Conservation (phyloP, 92 coral and sea anemone genomes). For the Anthopleura xanthogrammica region DNA sequence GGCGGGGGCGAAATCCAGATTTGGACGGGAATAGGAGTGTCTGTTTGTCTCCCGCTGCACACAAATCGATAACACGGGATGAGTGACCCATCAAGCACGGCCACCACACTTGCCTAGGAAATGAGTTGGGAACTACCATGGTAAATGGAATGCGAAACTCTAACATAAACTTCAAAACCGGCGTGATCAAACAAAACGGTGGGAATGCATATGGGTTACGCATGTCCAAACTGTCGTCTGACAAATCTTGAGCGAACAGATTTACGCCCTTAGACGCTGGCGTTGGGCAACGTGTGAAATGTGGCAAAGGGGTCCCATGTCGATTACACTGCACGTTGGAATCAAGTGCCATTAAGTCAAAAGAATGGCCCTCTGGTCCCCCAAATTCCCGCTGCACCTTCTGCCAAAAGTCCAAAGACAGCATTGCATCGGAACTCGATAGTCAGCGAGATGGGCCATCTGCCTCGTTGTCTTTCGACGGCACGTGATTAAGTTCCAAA, state of each 20-base stretch:
- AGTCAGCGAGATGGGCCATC: conserved; percentile 39
- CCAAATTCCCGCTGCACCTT: conserved; percentile 13
- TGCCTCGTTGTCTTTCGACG: conserved; percentile 25
- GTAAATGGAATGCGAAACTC: conserved; percentile 14
- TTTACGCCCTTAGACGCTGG: conserved; percentile 30
- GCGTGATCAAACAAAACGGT: conserved; percentile 22
- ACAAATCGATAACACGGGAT: too few species aligned
- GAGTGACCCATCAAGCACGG: too few species aligned
- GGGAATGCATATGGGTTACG: conserved; percentile 40
- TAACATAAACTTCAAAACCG: conserved; percentile 25
- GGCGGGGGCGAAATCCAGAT: too few species aligned
- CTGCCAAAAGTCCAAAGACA: neutral
- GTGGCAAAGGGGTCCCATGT: conserved; percentile 24
- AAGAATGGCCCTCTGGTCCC: neutral
- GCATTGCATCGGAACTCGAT: neutral
- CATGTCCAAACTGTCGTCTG: neutral
- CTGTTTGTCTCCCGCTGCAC: too few species aligned
- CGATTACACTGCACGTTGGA: too few species aligned
- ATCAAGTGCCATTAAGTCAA: conserved; percentile 30
- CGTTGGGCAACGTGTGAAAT: conserved; percentile 33
- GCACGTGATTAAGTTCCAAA: conserved; percentile 8
- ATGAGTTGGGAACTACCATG: conserved; percentile 23
- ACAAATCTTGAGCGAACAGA: conserved; percentile 30
- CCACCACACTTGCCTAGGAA: conserved; percentile 34
- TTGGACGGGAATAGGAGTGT: too few species aligned